These are phyloP conservation scores for Globodera ellingtonae DNA, from an alignment of 1,140 invertebrate genomes.

Conservation along the genomic window DNA sequence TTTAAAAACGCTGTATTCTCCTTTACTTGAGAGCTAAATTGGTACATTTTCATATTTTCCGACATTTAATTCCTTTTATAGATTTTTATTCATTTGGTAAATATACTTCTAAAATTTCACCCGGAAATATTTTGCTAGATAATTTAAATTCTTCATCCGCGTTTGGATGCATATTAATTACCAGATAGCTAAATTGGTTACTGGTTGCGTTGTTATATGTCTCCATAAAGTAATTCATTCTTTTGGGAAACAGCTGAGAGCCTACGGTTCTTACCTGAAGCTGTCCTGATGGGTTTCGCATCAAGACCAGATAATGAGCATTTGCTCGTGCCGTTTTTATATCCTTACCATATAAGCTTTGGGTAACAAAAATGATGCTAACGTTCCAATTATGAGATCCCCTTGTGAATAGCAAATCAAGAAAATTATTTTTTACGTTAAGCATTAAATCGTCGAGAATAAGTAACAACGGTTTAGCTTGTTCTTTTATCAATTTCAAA, in stretches of 20 bases:
- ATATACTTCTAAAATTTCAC: neutral
- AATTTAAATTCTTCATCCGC: neutral
- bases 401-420: neutral
- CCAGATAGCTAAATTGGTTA: neutral
- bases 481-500: neutral
- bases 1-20: too few species aligned
- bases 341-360: neutral
- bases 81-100: too few species aligned
- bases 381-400: neutral
- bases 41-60: neutral
- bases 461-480: neutral
- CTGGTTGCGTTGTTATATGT: neutral
- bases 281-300: neutral
- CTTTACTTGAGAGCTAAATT: neutral
- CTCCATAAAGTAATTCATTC: neutral
- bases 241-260: neutral
- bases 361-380: constrained; percentile 8
- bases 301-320: constrained; percentile 10
- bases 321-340: constrained; percentile 12
- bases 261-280: constrained; percentile 12
- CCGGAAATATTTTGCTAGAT: neutral
- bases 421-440: constrained; percentile 4
- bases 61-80: too few species aligned
- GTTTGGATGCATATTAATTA: neutral
- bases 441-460: constrained; percentile 11